Conservation (phyloP, 2,113 vertebrate genomes). For the Rallus limicola region DNA sequence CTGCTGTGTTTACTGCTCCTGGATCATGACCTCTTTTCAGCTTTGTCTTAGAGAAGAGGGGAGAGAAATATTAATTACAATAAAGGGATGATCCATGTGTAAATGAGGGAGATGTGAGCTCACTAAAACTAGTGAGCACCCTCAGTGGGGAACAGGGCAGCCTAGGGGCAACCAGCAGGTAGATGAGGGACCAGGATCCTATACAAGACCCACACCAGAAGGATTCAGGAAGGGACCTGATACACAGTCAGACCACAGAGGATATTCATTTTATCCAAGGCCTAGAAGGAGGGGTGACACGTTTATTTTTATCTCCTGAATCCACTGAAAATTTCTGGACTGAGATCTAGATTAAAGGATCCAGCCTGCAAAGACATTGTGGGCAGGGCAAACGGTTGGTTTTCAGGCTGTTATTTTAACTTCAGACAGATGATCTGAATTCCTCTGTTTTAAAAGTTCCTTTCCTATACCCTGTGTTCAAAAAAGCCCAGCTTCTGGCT, state of each 20-base stretch:
- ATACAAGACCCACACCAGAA: not conserved
- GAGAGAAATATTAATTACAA: not conserved
- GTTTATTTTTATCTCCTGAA: not conserved
- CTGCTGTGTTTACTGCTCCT: not conserved
- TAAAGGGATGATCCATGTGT: not conserved
- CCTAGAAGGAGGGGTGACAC: not conserved
- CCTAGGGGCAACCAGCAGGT: not conserved
- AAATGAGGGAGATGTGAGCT: not conserved
- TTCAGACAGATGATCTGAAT: not conserved
- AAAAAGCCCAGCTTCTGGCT: not conserved
- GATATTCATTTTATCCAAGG: not conserved
- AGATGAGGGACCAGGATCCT: not conserved
- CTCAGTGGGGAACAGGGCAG: not conserved
- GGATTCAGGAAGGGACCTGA: not conserved
- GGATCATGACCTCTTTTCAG: not conserved
- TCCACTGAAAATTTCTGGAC: not conserved
- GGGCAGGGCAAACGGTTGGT: not conserved
- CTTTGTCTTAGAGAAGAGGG: not conserved
- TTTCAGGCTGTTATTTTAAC: not conserved
- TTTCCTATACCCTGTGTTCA: not conserved
- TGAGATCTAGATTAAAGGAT: not conserved
- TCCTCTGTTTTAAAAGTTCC: not conserved
- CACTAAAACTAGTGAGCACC: accelerated
- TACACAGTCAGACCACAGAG: not conserved
- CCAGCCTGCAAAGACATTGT: not conserved